phyloP scores from a whole-genome alignment of 2,888 invertebrate genomes.

The Enchytraeus crypticus region DNA sequence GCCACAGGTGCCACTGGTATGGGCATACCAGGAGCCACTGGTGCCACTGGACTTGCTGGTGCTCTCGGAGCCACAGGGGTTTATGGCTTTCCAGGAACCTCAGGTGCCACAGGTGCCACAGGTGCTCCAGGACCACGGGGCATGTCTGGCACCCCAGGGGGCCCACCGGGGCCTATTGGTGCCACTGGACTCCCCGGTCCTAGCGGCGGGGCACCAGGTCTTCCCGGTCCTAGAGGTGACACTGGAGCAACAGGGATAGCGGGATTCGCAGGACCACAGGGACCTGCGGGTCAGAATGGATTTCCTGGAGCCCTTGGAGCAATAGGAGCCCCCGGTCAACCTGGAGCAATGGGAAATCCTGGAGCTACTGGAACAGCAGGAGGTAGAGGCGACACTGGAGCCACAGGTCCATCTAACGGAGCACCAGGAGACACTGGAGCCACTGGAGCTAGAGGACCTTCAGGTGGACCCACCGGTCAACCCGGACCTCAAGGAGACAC shows the following conservation, averaged over 20 bases:
- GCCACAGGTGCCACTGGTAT: slow-evolving; percentile 2
- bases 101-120: slow-evolving; percentile 6
- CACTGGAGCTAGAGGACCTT: slow-evolving; percentile 10
- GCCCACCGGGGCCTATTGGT: too few relatives aligned
- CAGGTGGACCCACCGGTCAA: slow-evolving; percentile 16
- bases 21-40: slow-evolving; percentile 15
- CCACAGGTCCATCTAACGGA: slow-evolving; percentile 7
- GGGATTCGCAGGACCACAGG: too few relatives aligned
- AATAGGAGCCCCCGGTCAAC: neutral
- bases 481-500: neutral
- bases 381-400: slow-evolving; percentile 7
- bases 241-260: too few relatives aligned
- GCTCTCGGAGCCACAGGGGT: slow-evolving; percentile 9
- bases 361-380: slow-evolving; percentile 17
- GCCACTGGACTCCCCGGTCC: too few relatives aligned
- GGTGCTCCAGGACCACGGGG: too few relatives aligned
- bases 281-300: slow-evolving; percentile 12
- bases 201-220: too few relatives aligned
- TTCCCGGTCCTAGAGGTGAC: too few relatives aligned
- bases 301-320: slow-evolving; percentile 15
- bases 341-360: slow-evolving; percentile 9
- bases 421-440: slow-evolving; percentile 9
- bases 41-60: slow-evolving; percentile 8
- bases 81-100: too few relatives aligned
- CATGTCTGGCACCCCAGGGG: too few relatives aligned